These are phyloP conservation scores for Vollenhovia emeryi DNA, from an alignment of 1,140 invertebrate species.

Conservation along the genomic window DNA sequence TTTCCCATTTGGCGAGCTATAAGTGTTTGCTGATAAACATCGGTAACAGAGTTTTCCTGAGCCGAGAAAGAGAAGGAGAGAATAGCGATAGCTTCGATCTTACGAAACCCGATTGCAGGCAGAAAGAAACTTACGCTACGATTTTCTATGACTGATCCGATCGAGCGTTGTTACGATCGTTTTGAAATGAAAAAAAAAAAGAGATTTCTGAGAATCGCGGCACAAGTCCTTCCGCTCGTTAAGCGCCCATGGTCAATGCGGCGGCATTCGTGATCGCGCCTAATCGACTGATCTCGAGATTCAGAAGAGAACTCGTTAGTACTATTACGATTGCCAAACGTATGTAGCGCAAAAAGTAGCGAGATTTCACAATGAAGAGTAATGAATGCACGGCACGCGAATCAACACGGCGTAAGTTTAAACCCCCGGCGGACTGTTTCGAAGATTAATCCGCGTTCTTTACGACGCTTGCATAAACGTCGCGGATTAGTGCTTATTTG, in stretches of 20 bases:
- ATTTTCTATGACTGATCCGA: neutral
- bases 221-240: neutral
- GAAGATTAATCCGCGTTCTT: conserved; percentile 78
- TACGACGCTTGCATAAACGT: conserved; percentile 65
- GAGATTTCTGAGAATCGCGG: neutral
- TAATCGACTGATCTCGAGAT: conserved; percentile 23
- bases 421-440: conserved; percentile 48
- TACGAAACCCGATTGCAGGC: neutral
- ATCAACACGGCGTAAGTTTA: conserved; percentile 36
- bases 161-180: neutral
- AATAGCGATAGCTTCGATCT: neutral
- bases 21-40: neutral
- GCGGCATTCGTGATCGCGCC: neutral
- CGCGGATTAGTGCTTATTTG: conserved; percentile 2
- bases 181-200: neutral
- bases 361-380: conserved; percentile 47
- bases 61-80: neutral
- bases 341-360: conserved; percentile 10
- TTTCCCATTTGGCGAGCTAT: neutral
- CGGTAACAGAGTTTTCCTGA: neutral
- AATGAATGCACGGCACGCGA: conserved; percentile 49
- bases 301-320: neutral
- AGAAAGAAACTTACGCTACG: neutral
- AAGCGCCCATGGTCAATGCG: neutral
- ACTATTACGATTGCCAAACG: conserved; percentile 22